Conservation (phyloP, 37 sponge, comb jelly and placozoan species). For the Tethya wilhelma region DNA sequence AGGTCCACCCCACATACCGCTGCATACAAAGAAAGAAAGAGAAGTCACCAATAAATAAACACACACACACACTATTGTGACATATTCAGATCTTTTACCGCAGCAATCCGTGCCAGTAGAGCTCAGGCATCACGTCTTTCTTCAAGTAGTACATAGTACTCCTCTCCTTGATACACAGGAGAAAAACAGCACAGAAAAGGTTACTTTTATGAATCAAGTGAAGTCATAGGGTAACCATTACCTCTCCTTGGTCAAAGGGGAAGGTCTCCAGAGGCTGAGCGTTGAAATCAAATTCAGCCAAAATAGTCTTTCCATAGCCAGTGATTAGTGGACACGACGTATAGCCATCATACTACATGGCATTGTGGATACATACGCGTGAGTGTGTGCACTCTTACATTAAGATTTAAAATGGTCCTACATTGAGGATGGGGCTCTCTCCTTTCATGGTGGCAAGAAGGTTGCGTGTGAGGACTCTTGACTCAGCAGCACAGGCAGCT, state of each 20-base stretch:
- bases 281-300: slow-evolving; percentile 94
- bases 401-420: not conserved
- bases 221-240: not conserved
- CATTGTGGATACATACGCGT: slow-evolving; percentile 9
- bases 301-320: slow-evolving; percentile 75
- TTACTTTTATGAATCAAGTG: not conserved
- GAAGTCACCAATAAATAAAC: too few relatives aligned
- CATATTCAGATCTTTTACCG: slow-evolving; percentile 41
- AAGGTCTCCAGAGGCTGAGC: slow-evolving; percentile 86
- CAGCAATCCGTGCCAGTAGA: slow-evolving; percentile 85
- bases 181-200: not conserved
- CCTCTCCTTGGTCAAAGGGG: slow-evolving; percentile 90
- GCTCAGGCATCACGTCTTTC: slow-evolving; percentile 74
- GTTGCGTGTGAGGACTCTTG: slow-evolving; percentile 69
- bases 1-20: slow-evolving; percentile 82
- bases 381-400: not conserved
- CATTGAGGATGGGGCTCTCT: not conserved
- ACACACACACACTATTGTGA: not conserved
- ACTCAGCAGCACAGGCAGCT: slow-evolving; percentile 88
- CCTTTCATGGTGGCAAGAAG: slow-evolving; percentile 74
- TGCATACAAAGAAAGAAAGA: too few relatives aligned
- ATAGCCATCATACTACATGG: slow-evolving; percentile 87
- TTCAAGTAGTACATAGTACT: slow-evolving; percentile 75
- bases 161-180: slow-evolving; percentile 60
- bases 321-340: slow-evolving; percentile 88